Conservation (phyloP, 2,113 vertebrate species). For the Plecturocebus donacophilus region DNA sequence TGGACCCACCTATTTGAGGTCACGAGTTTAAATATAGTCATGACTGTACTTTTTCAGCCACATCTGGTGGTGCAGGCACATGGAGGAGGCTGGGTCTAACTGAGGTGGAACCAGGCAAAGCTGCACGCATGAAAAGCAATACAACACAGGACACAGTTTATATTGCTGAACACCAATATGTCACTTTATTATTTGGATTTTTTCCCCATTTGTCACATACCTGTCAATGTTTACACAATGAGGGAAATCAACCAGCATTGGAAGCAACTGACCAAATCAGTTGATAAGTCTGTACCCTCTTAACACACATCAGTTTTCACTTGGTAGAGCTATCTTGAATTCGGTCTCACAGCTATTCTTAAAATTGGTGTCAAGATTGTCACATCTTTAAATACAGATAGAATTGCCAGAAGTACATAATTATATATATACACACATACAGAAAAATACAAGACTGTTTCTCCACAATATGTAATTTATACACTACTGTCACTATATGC, state of each 20-base stretch:
- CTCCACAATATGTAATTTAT: conserved; percentile 95
- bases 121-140: not conserved
- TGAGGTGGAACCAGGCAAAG: not conserved
- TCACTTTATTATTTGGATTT: conserved; percentile 85
- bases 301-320: conserved; percentile 67
- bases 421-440: conserved; percentile 87
- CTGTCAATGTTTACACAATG: conserved; percentile 82
- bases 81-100: not conserved
- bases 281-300: conserved; percentile 81
- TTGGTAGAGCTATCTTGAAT: conserved; percentile 69
- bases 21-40: not conserved
- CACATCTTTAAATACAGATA: conserved; percentile 88
- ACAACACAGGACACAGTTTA: not conserved
- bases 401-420: conserved; percentile 87
- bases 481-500: conserved; percentile 95
- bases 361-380: conserved; percentile 68
- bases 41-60: fast-evolving
- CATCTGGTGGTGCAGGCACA: not conserved
- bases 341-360: not conserved
- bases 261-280: conserved; percentile 79
- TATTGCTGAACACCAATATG: conserved; percentile 82
- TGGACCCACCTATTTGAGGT: not conserved
- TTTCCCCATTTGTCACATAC: conserved; percentile 80
- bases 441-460: conserved; percentile 91
- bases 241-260: conserved; percentile 81